Evolutionary conservation across 2,797 vertebrate species (phyloP).

Genomic region (Notoglanidium macrostoma): DNA sequence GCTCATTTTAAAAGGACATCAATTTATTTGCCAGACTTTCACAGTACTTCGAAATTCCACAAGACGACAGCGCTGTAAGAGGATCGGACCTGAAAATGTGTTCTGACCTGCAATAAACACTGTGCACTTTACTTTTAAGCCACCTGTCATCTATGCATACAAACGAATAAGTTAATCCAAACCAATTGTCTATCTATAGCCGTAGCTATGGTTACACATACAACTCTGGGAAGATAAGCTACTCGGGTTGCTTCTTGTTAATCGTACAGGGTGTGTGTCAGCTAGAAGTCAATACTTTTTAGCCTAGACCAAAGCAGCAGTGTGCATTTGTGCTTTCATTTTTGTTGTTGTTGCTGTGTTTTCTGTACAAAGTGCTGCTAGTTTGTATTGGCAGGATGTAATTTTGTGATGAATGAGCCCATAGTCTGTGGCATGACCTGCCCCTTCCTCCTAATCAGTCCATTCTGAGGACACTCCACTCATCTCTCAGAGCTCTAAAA

Average conservation of each 20-base stretch:
- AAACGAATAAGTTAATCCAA: neutral
- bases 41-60: neutral
- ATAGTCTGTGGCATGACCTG: conserved; percentile 35
- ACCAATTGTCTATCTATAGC: conserved; percentile 16
- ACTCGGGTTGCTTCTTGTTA: conserved; percentile 32
- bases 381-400: conserved; percentile 42
- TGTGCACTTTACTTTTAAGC: conserved; percentile 1
- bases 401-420: conserved; percentile 46
- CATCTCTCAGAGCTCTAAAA: conserved; percentile 52
- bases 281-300: conserved; percentile 6
- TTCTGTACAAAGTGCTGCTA: conserved; percentile 14
- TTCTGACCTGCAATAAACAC: conserved; percentile 12
- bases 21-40: neutral
- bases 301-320: neutral
- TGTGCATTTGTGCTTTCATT: neutral
- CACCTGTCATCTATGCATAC: neutral
- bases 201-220: conserved; percentile 11
- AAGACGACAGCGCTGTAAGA: neutral
- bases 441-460: conserved; percentile 50
- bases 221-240: conserved; percentile 13
- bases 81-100: conserved; percentile 10
- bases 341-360: neutral
- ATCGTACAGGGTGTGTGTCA: neutral
- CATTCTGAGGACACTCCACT: conserved; percentile 48
- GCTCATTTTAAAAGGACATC: neutral